Evolutionary conservation across 2,888 invertebrate genomes (phyloP), one percentile per base, ranked within the genome.

Genomic region (Xanthostigma xanthostigma): DNA sequence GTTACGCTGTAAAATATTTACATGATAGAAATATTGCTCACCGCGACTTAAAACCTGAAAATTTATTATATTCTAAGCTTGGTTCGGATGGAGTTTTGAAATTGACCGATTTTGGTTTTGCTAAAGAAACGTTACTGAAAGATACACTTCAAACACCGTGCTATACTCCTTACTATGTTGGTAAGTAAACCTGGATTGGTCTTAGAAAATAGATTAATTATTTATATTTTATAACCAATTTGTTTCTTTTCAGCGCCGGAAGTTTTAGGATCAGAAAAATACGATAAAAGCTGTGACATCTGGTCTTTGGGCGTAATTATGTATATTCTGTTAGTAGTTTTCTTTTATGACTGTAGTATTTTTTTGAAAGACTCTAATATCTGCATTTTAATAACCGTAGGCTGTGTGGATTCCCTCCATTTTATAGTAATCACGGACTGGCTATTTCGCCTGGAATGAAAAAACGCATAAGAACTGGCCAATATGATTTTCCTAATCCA

Each of bases 381-480:
- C 35, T 44, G 11, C 11, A 42, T 10, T 36, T 12, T 27, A 44
- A 42, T 27, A 9, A 38, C 39, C 60, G 40, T 56, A 77, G 77
- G 57, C 74, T 98, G 52, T 97, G 97, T 65, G 98, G 98, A 0
- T 98, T 95, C 68, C 98, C 98, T 9, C 98, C 98, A 1, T 98
- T 98, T 71, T 98, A 96, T 69, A 95, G 95, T 62, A 93, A 94
- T 67, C 92, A 95, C 60, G 98, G 97, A 0, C 74, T 93, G 46
- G 94, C 97, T 37, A 97, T 98, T 65, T 96, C 95, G 1, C 97
- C 98, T 0, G 98, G 98, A 6, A 98, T 98, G 98, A 98, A 97
- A 66, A 93, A 88, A 66, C 76, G 93, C 52, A 95, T 95, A 60
- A 78, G 95, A 57, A 79, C 91, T 44, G 98, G 98, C 0, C 94